Base-by-base conservation (phyloP, 2,113 vertebrate genomes). In the Serilophus lunatus region DNA sequence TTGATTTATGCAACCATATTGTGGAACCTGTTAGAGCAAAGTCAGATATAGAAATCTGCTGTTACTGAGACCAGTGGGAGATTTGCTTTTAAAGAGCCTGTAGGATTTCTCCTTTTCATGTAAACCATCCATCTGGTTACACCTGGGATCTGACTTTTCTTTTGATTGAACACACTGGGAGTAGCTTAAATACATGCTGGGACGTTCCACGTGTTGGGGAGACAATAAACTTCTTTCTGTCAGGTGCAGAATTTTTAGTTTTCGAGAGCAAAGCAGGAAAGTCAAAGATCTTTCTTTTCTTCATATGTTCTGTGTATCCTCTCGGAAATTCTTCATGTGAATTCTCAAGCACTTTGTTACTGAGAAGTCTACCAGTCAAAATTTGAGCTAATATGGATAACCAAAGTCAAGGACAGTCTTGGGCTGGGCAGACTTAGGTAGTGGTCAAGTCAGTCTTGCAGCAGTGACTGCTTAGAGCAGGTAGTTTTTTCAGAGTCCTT, bases 1-100 rank as follows among this genome's bases (percentile, higher is more conserved):
- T 93, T 94, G 92, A 96, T 96, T 97, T 94, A 93, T 96, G 92
- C 83, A 87, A 75, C 65, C 90, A 83, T 88, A 71, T 88, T 96
- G 85, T 92, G 69, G 82, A 92, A 84, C 92, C 92, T 93, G 88
- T 71, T 88, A n/a, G 4, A 86, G 76, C 29, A 68, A 75, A 90
- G 56, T 83, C 93, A 92, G 82, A 92, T 93, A 94, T 53, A 94
- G 92, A 91, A 92, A 81, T 90, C 77, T 78, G 74, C 75, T 71
- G 68, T 83, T 95, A 90, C 85, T 40, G 68, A 88, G 82, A 85
- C 63, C 88, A 53, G 72, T 19, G 49, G 80, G 79, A 92, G 60
- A 81, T 95, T 49, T 68, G 64, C 36, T 75, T 92, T 91, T 51
- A 61, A 64, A 90, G 64, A 81, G 36, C 87, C 88, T 86, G n/a